phyloP scores from a whole-genome alignment of 1,140 invertebrate genomes.

The Trachymyrmex cornetzi region DNA sequence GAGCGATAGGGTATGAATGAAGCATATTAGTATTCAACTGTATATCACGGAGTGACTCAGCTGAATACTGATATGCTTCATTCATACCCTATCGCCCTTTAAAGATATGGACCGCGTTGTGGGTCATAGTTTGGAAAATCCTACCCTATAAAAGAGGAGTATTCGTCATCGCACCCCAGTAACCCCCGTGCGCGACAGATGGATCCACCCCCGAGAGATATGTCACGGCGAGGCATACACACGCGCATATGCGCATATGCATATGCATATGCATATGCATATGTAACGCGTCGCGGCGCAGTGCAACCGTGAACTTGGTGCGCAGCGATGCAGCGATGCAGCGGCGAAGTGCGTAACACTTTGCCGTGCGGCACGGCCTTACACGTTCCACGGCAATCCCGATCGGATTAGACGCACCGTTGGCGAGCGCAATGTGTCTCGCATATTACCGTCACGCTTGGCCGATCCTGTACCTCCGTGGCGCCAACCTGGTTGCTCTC shows the following conservation, averaged over 20 bases:
- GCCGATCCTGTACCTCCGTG: slow-evolving; percentile 72
- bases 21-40: slow-evolving; percentile 10
- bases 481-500: slow-evolving; percentile 68
- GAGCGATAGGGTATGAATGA: slow-evolving; percentile 19
- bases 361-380: slow-evolving; percentile 56
- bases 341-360: slow-evolving; percentile 56
- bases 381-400: slow-evolving; percentile 73
- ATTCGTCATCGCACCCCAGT: slow-evolving; percentile 34
- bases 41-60: slow-evolving; percentile 44
- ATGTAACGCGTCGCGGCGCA: neutral
- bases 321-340: neutral
- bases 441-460: slow-evolving; percentile 79
- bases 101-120: neutral
- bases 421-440: slow-evolving; percentile 79
- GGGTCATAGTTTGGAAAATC: slow-evolving; percentile 38
- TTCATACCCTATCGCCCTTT: slow-evolving; percentile 29
- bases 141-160: neutral
- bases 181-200: slow-evolving; percentile 37
- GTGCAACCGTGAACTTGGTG: slow-evolving; percentile 60
- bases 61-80: slow-evolving; percentile 30
- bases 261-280: too few species aligned
- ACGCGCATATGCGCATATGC: neutral
- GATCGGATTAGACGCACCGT: slow-evolving; percentile 78
- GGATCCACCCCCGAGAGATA: slow-evolving; percentile 21
- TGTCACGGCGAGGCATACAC: neutral